Percentiles rank a stretch among this genome's conserved stretches.
These are phyloP conservation scores for Oscheius sp. DNA, from an alignment of 1,140 invertebrate genomes.

Conservation along the genomic window DNA sequence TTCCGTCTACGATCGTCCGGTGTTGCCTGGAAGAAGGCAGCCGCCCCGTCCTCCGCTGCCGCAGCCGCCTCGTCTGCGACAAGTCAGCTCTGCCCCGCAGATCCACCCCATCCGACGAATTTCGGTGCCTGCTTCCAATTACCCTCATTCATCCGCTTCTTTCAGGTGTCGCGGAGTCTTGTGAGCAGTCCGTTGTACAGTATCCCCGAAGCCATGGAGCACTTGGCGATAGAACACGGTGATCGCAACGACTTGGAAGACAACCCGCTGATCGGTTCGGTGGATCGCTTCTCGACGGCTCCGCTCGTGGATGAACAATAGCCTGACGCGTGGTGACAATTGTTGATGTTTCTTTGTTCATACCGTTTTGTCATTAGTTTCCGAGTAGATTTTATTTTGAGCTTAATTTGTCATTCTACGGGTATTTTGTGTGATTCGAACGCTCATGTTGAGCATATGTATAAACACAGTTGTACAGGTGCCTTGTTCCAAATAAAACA, in stretches of 20 bases:
- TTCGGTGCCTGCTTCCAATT: neutral
- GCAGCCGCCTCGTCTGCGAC: neutral
- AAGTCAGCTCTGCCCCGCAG: neutral
- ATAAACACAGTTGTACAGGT: too few species aligned
- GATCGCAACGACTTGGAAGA: slow-evolving; percentile 1
- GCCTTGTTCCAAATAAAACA: too few species aligned
- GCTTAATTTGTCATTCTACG: too few species aligned
- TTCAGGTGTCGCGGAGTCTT: slow-evolving; percentile 15
- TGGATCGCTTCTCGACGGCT: slow-evolving; percentile 21
- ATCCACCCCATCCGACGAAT: neutral
- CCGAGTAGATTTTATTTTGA: neutral
- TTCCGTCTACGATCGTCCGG: slow-evolving; percentile 6
- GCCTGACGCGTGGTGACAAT: neutral
- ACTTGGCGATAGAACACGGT: neutral
- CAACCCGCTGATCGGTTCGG: slow-evolving; percentile 12
- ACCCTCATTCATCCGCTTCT: neutral
- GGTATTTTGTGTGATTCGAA: too few species aligned
- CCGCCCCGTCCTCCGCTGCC: neutral
- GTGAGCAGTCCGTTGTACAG: slow-evolving; percentile 27
- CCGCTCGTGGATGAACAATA: slow-evolving; percentile 10
- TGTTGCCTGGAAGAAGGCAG: slow-evolving; percentile 11
- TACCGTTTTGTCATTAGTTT: neutral
- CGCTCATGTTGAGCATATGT: too few species aligned
- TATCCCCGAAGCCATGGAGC: slow-evolving; percentile 20
- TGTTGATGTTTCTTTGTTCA: neutral